Base-by-base conservation (phyloP, 2,113 vertebrate species). In the Pandion haliaetus region DNA sequence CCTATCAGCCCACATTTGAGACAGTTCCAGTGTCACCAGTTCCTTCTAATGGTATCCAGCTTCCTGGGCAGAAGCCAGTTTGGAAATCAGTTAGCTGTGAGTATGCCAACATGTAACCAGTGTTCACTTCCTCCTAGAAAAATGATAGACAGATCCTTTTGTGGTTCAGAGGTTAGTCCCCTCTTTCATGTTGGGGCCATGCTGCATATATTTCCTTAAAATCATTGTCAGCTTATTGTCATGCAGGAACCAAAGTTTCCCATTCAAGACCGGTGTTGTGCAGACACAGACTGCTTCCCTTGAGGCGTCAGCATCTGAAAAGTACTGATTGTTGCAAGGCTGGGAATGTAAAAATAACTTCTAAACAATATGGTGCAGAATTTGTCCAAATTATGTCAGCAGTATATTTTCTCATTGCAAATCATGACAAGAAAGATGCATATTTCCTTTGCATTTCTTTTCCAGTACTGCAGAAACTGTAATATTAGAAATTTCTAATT, bases 21-120 rank as follows among this genome's bases (percentile, higher is more conserved):
- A 77, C 97, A 65, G 88, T 98, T 92, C 98, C 98, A 70, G 97
- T 97, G 42, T 76, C 97, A 55, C 96, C 98, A 55, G 95, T 97
- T 88, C 96, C 98, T 94, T 85, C 98, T 95, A 98, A 98, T 78
- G 98, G 98, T 24, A 95, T 98, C 34, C 88, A 98, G 58, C 96
- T 97, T 23, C 89, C 97, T 38, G 95, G 93, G 57, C 97, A 96
- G 90, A 98, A 98, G 65, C 76, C 98, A 26, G 83, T 86, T 86
- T 98, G 95, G 96, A 96, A 94, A 65, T 59, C 96, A 47, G 65
- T 97, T 94, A 97, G 83, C 83, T 98, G 98, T 98, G 91, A 98
- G 98, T 98, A 95, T 90, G 49, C 17, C 36, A 78, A 77, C 13
- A 12, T 81, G 34, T 83, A 80, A 67, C 24, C 52, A 66, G 83